Base-by-base conservation (phyloP, 2,888 invertebrate genomes). In the Chymomyza caudatula region DNA sequence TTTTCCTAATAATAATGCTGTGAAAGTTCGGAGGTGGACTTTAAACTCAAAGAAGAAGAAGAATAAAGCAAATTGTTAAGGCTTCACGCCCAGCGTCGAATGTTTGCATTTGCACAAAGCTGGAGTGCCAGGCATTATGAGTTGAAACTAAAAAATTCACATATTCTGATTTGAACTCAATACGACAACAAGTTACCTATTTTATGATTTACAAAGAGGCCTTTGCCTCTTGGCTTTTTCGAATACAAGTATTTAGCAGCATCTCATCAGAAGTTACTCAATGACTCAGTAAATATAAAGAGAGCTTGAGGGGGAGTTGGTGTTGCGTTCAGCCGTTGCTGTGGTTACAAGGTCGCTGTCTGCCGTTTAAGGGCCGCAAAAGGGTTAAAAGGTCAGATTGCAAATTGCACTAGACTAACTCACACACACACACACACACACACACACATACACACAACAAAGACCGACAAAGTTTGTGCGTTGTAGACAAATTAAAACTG, bases 371-470 rank as follows among this genome's bases (percentile, higher is more conserved):
- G 65, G 25, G 73, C 67, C 71, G 69, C 68, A 66, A 52, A 73
- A 74, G 75, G 80, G 82, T 80, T 84, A 80, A 80, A 84, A 84
- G 80, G 80, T 80, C 80, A 80, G 69, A 80, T 80, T 80, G 74
- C 80, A 84, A 84, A 80, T 80, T 80, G 81, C 64, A 53, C 67
- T 71, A 71, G 71, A 47, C 47, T 17, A 47, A 47, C 15, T 47
- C 69, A 57, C 52, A 62, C 67, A 59, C 54, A 57, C 49, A 51
- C 59, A 60, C 17, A 51, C 58, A 63, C 4, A 51, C 42, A 52
- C 25, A 52, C 6, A 58, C 20, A 42, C 4, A 61, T 6, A 43
- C 17, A 44, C 22, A 44, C 44, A 56, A 37, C 56, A 43, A 37
- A 56, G 2, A 19, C n/a, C 11, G 2, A 17, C 15, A 55, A 55